phyloP scores from a whole-genome alignment of 2,888 invertebrate species.

The Fragum fragum region DNA sequence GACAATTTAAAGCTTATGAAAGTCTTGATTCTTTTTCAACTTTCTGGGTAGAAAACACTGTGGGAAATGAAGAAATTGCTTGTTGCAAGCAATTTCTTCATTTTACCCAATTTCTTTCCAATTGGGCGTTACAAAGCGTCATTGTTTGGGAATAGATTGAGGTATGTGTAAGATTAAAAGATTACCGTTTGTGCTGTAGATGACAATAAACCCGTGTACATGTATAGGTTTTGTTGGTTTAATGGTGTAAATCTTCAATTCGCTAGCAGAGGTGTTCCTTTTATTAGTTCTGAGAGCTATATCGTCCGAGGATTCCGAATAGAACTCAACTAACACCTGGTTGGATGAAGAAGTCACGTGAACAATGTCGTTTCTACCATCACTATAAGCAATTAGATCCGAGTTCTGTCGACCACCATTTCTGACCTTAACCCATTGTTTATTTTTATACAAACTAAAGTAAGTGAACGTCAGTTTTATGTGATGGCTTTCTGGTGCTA shows the following conservation, averaged over 20 bases:
- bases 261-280: background rate
- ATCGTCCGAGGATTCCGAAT: slow-evolving; percentile 64
- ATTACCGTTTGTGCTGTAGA: slow-evolving; percentile 65
- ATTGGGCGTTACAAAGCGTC: no score
- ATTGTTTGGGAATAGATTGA: no score
- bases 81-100: background rate
- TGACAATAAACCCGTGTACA: slow-evolving; percentile 81
- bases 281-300: background rate
- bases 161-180: no score
- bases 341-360: slow-evolving; percentile 77
- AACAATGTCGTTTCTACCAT: slow-evolving; percentile 62
- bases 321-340: slow-evolving; percentile 81
- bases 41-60: background rate
- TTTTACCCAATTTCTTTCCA: no score
- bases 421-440: slow-evolving; percentile 82
- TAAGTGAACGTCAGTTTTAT: slow-evolving; percentile 79
- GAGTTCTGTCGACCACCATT: slow-evolving; percentile 75
- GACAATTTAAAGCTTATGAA: no score
- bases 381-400: slow-evolving; percentile 76
- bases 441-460: slow-evolving; percentile 76
- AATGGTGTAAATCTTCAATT: slow-evolving; percentile 29
- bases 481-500: slow-evolving; percentile 62
- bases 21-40: no score
- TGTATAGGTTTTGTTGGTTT: slow-evolving; percentile 70
- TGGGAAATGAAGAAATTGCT: background rate